Percentiles rank a stretch among this genome's conserved stretches.
Evolutionary conservation across 2,113 vertebrate genomes (phyloP).

Genomic region (Syrrhaptes paradoxus): DNA sequence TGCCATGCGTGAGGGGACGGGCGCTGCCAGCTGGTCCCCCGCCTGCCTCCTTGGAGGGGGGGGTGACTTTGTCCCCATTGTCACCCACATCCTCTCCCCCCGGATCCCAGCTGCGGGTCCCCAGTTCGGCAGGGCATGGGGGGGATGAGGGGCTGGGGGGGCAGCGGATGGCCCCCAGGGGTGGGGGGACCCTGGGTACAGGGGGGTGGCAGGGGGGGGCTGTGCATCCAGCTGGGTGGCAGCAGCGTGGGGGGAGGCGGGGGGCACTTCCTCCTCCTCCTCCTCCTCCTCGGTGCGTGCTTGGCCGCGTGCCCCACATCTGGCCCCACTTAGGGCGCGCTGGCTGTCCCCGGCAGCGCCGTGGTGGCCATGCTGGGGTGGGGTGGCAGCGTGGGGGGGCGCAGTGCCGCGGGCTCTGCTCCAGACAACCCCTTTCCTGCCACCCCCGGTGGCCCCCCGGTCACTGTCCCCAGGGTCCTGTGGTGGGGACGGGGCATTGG

Average conservation of each 20-base stretch:
- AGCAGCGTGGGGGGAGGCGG: background rate
- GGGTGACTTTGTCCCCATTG: background rate
- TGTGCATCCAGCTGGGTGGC: background rate
- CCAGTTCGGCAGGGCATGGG: background rate
- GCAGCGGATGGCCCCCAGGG: background rate
- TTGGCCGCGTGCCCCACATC: conserved; percentile 10
- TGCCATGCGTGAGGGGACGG: background rate
- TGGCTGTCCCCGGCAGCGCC: background rate
- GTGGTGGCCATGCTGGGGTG: background rate
- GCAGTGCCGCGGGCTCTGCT: background rate
- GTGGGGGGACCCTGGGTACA: background rate
- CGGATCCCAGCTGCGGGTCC: accelerated
- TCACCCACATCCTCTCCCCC: background rate
- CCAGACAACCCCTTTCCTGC: background rate
- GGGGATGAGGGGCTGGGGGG: no score
- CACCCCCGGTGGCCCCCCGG: background rate
- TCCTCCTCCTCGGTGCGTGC: background rate
- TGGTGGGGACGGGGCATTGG: accelerated
- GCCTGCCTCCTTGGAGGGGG: no score
- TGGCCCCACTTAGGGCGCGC: background rate
- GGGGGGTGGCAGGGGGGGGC: accelerated
- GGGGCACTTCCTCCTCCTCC: background rate
- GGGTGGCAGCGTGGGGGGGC: background rate
- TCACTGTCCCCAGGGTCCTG: background rate
- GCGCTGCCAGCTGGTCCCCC: no score